Evolutionary conservation across 2,888 invertebrate species (phyloP).

Genomic region (Stenotaenia linearis): DNA sequence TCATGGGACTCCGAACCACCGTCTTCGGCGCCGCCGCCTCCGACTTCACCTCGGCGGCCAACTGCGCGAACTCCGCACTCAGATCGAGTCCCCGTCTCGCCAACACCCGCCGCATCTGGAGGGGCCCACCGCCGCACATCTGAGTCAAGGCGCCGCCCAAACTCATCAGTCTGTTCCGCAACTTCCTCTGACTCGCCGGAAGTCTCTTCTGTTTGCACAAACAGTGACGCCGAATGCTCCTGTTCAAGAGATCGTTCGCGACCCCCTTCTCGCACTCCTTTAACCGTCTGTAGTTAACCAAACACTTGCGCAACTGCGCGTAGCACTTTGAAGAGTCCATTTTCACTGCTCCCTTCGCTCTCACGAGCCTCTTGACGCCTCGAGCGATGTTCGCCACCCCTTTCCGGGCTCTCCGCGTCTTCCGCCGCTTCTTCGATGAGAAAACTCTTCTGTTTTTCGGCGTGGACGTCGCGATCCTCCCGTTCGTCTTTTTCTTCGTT

Average conservation of each 20-base stretch:
- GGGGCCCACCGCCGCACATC: neutral
- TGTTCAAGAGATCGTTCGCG: neutral
- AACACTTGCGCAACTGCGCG: neutral
- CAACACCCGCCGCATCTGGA: neutral
- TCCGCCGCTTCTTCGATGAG: neutral
- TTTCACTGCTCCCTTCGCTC: neutral
- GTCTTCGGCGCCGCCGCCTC: neutral
- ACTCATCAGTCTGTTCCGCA: neutral
- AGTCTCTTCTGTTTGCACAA: neutral
- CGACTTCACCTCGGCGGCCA: neutral
- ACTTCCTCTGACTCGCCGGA: neutral
- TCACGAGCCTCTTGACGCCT: neutral
- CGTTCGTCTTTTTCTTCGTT: neutral
- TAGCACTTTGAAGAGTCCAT: neutral
- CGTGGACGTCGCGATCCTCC: neutral
- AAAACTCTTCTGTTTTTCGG: too few species aligned
- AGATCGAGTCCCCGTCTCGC: neutral
- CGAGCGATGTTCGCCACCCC: neutral
- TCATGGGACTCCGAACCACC: neutral
- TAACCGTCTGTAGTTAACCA: neutral
- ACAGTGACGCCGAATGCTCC: neutral
- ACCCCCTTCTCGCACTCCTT: neutral
- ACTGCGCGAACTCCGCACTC: neutral
- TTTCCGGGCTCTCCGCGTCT: neutral
- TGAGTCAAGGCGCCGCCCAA: neutral